phyloP scores from a whole-genome alignment of 2,113 vertebrate genomes.

The Trematomus loennbergii region DNA sequence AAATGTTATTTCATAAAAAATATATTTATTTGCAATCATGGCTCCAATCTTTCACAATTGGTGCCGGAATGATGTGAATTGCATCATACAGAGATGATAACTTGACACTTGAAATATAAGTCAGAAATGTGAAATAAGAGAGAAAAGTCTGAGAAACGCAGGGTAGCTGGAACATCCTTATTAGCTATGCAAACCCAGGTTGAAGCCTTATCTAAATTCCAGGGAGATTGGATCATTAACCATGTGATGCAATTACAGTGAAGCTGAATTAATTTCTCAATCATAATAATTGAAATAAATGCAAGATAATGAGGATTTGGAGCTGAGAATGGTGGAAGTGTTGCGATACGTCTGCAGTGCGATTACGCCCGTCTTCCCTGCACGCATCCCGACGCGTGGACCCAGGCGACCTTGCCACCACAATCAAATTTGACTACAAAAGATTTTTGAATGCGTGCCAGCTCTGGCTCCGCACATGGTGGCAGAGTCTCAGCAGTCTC shows the following conservation, averaged over 20 bases:
- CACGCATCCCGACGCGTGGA: conserved; percentile 37
- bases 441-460: conserved; percentile 60
- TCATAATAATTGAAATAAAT: conserved; percentile 66
- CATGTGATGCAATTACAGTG: conserved; percentile 70
- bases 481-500: conserved; percentile 59
- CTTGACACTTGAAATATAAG: conserved; percentile 42
- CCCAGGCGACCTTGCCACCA: conserved; percentile 23
- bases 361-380: conserved; percentile 38
- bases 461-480: conserved; percentile 38
- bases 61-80: conserved; percentile 24
- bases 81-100: conserved; percentile 36
- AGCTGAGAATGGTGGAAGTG: conserved; percentile 39
- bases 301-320: conserved; percentile 51
- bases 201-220: conserved; percentile 60
- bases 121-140: conserved; percentile 47
- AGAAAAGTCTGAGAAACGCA: conserved; percentile 35
- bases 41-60: conserved; percentile 24
- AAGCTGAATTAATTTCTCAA: conserved; percentile 62
- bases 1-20: conserved; percentile 32
- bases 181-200: conserved; percentile 59
- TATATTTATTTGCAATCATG: conserved; percentile 15
- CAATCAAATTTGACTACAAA: conserved; percentile 65
- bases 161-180: conserved; percentile 19
- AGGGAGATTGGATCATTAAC: conserved; percentile 56
- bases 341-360: conserved; percentile 38